Evolutionary conservation across 1,140 invertebrate genomes (phyloP), one percentile per base, ranked within the genome.

Genomic region (Aphelinus certus): DNA sequence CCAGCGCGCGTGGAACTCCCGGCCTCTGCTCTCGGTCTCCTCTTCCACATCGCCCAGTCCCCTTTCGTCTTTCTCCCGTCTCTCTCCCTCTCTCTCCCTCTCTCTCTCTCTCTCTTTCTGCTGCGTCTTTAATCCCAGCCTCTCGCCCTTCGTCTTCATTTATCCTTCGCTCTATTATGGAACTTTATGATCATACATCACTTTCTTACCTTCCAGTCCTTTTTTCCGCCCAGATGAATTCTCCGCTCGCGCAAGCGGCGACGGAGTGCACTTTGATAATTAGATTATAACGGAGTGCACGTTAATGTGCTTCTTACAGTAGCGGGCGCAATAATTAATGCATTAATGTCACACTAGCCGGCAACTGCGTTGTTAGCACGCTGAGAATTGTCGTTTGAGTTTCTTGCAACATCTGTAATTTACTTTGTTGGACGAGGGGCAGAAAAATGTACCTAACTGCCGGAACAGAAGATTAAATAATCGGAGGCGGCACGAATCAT

Each of bases 311-410:
- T 66, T 53, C 26, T 48, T 55, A 3, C 47, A 63, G 9, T 56
- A 1, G 9, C 45, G 45, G 26, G 26, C 46, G 5, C 3, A n/a
- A 67, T 73, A 67, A 66, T 73, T 73, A 67, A 60, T 66, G 64
- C 57, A 7, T 67, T 67, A 66, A 51, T 66, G 63, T 60, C 9
- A 47, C 47, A 2, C 7, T 49, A 51, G 60, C 42, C n/a, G 55
- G 60, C 58, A 63, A 42, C 9, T 51, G 60, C 45, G 10, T 26
- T 51, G 46, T 66, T 60, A 60, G n/a, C 55, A 45, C 10, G 1
- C 70, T 64, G 51, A 56, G 57, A 71, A 72, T 72, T 72, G 65
- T 49, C 45, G n/a, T 65, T 69, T 60, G 56, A 60, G 51, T 58
- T 63, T 63, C 6, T 43, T 43, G 58, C 26, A 26, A 26, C 26